Evolutionary conservation across 2,797 vertebrate species (phyloP).

Genomic region (Craterocephalus amniculus): DNA sequence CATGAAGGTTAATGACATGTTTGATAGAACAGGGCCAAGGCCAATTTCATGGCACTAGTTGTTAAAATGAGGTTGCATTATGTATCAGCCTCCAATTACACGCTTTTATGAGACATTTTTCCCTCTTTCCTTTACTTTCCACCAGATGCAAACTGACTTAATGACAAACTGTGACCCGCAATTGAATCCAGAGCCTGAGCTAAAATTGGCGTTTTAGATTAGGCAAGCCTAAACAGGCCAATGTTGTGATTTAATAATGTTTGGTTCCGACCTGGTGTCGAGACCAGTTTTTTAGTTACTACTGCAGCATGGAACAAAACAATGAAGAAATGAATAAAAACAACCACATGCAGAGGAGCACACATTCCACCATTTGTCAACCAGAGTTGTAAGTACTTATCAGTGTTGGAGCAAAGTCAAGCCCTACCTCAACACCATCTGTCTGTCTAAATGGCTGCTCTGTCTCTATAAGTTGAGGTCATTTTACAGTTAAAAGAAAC

Average conservation of each 20-base stretch:
- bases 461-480: constrained; percentile 32
- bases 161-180: constrained; percentile 15
- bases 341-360: constrained; percentile 22
- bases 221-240: constrained; percentile 39
- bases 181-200: constrained; percentile 33
- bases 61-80: constrained; percentile 33
- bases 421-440: constrained; percentile 68
- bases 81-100: constrained; percentile 13
- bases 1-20: constrained; percentile 30
- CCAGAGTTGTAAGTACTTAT: constrained; percentile 55
- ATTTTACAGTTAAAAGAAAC: constrained; percentile 27
- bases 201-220: constrained; percentile 47
- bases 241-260: constrained; percentile 43
- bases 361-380: constrained; percentile 45
- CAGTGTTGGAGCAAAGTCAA: constrained; percentile 62
- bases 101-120: constrained; percentile 8
- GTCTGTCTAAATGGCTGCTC: constrained; percentile 67
- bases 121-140: neutral
- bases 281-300: constrained; percentile 28
- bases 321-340: constrained; percentile 23
- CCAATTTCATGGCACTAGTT: constrained; percentile 45
- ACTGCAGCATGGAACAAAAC: constrained; percentile 4
- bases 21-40: constrained; percentile 18
- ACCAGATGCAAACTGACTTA: constrained; percentile 31
- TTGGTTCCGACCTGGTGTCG: constrained; percentile 43